Percentiles rank a stretch among this genome's conserved stretches.
Conservation (phyloP, 1,140 invertebrate species). For the Trichonephila inaurata region DNA sequence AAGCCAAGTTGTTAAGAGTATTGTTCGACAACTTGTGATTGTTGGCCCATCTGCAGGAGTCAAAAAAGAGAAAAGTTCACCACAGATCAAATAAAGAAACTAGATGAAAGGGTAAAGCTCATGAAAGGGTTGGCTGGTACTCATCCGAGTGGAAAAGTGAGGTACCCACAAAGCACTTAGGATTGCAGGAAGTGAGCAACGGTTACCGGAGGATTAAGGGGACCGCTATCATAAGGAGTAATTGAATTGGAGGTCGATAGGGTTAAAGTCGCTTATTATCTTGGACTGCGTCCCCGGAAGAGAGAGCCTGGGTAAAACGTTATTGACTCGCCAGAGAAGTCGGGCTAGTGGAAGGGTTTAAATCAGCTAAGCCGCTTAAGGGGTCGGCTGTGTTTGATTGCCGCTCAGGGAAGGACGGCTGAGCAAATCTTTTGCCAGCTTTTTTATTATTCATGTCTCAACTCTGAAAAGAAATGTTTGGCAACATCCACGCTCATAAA, state of each 20-base stretch:
- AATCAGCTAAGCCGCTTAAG: constrained; percentile 57
- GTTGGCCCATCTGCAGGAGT: constrained; percentile 21
- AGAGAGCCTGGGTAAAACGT: neutral
- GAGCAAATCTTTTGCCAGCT: constrained; percentile 28
- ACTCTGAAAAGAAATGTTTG: constrained; percentile 3
- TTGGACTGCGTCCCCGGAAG: neutral
- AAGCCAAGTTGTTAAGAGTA: too few species aligned
- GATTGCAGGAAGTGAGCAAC: constrained; percentile 63
- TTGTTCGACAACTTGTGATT: too few species aligned
- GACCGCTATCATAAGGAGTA: neutral
- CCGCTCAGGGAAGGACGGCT: neutral
- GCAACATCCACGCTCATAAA: constrained; percentile 31
- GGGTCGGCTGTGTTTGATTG: constrained; percentile 61
- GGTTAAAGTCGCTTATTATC: constrained; percentile 70
- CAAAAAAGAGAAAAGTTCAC: neutral
- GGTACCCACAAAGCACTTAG: constrained; percentile 35
- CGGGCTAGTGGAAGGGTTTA: constrained; percentile 50
- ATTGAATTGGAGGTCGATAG: constrained; percentile 73
- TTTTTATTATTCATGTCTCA: too few species aligned
- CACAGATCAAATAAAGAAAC: constrained; percentile 1
- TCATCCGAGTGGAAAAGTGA: constrained; percentile 47
- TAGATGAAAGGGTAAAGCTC: neutral
- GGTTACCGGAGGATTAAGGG: constrained; percentile 57
- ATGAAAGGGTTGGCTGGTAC: constrained; percentile 50
- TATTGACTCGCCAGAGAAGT: constrained; percentile 50